Conservation (phyloP, 1,140 invertebrate genomes). For the Anagrus nilaparvatae region DNA sequence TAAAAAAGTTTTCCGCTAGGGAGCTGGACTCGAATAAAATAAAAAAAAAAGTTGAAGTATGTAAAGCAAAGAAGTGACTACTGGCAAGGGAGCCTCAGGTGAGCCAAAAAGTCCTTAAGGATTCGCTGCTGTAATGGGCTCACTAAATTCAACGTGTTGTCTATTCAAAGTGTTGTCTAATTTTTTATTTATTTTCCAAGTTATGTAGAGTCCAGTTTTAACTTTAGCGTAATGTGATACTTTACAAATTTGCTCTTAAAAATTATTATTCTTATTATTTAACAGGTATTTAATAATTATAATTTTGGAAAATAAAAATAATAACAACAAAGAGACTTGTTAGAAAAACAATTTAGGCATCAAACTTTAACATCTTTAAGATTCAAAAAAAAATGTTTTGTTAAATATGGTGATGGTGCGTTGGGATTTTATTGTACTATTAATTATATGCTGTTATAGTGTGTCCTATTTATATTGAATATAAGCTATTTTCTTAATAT, state of each 20-base stretch:
- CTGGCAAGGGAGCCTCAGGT: constrained; percentile 37
- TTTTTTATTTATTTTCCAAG: constrained; percentile 36
- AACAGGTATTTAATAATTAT: constrained; percentile 4
- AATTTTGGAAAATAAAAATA: constrained; percentile 6
- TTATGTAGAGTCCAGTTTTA: constrained; percentile 19
- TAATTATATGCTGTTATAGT: constrained; percentile 19
- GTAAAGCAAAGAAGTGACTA: constrained; percentile 24
- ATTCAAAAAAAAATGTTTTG: too few species aligned
- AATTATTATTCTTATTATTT: neutral
- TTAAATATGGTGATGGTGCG: constrained; percentile 30
- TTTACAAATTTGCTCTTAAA: constrained; percentile 2
- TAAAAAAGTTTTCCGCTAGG: too few species aligned
- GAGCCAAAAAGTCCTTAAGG: constrained; percentile 26
- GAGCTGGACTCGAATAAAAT: constrained; percentile 42
- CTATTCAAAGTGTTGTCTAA: too few species aligned
- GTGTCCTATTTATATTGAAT: too few species aligned
- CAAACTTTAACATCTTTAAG: too few species aligned
- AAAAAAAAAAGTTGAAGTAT: constrained; percentile 27
- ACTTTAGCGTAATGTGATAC: constrained; percentile 29
- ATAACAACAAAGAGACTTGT: constrained; percentile 26
- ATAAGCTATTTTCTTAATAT: too few species aligned
- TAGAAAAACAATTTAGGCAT: constrained; percentile 42
- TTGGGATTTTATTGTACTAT: constrained; percentile 19
- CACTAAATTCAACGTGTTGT: too few species aligned
- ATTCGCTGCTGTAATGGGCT: constrained; percentile 3